Evolutionary conservation across 2,113 vertebrate species (phyloP), one percentile per base, ranked within the genome.

Genomic region (Antigone vipio): DNA sequence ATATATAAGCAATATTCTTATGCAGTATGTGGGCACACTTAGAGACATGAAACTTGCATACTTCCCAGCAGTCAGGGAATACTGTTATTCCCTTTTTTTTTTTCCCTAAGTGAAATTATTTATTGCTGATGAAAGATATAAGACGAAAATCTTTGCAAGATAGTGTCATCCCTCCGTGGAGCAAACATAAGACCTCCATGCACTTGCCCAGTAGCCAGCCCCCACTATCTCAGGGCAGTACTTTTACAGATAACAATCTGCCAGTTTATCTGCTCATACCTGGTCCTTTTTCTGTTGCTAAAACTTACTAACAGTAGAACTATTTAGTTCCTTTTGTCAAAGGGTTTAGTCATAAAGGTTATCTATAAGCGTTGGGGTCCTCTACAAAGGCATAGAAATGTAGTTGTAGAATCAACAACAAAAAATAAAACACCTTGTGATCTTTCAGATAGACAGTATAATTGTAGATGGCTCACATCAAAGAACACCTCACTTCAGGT

Each of bases 151-250:
- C n/a, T 81, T 76, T 42, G 40, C 21, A 35, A 72, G 50, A 21
- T 6, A 42, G 16, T 17, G 9, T 56, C 3, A 4, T 35, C 14
- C 30, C 38, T 72, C 30, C 45, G 0, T 32, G 30, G 32, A 79
- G 30, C 40, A 63, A 81, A n/a, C 3, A 3, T 12, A 49, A 68
- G 50, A n/a, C 56, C 22, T 75, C 29, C 22, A 13, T 0, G 0
- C 32, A 21, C 9, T 69, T 27, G 45, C 32, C 32, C 24, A 26
- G 16, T 15, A 77, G 32, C 30, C 53, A 78, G 45, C 13, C 23
- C 27, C 26, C 26, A 27, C 12, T 82, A 7, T 59, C 44, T 69
- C 21, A 35, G 38, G 42, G 17, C 58, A 63, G 11, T 63, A 11
- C 22, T 89, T 89, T 11, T 21, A 35, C 12, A 58, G 72, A 19